Percentiles rank a stretch among this genome's conserved stretches.
phyloP scores from a whole-genome alignment of 2,888 invertebrate species.

The Nomada hirtipes region DNA sequence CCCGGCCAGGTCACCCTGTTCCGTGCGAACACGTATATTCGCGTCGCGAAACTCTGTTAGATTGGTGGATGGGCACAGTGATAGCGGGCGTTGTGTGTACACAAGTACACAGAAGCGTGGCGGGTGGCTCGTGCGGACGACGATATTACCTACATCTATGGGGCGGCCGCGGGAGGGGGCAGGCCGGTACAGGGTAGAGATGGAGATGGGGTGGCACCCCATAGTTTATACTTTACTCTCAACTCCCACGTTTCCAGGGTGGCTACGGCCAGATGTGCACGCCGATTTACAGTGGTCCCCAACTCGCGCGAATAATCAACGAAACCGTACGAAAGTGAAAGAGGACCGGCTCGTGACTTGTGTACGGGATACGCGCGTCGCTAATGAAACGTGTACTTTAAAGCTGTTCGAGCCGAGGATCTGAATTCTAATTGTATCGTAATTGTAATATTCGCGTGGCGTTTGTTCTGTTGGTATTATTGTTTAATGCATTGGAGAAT shows the following conservation, averaged over 20 bases:
- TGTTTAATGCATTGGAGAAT: no score
- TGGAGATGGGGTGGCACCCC: constrained; percentile 74
- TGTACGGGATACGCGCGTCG: no score
- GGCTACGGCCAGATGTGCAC: constrained; percentile 79
- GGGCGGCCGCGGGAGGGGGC: constrained; percentile 29
- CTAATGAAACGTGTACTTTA: no score
- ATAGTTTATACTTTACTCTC: constrained; percentile 79
- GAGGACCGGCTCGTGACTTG: constrained; percentile 17
- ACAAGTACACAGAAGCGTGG: constrained; percentile 16
- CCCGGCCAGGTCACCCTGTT: constrained; percentile 7
- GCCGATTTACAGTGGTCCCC: constrained; percentile 77
- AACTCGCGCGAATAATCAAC: constrained; percentile 48
- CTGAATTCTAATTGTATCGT: no score
- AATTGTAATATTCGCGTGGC: no score
- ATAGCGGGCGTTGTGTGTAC: constrained; percentile 27
- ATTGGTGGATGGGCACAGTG: constrained; percentile 4
- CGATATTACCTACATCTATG: constrained; percentile 72
- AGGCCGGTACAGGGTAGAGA: constrained; percentile 27
- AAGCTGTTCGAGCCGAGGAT: no score
- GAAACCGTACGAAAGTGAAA: constrained; percentile 41
- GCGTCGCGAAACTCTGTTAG: constrained; percentile 38
- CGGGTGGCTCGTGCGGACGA: constrained; percentile 48
- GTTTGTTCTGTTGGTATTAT: no score
- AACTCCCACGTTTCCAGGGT: constrained; percentile 76
- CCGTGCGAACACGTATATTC: not conserved